Evolutionary conservation across 2,797 vertebrate species (phyloP).

Genomic region (Esox masquinongy): DNA sequence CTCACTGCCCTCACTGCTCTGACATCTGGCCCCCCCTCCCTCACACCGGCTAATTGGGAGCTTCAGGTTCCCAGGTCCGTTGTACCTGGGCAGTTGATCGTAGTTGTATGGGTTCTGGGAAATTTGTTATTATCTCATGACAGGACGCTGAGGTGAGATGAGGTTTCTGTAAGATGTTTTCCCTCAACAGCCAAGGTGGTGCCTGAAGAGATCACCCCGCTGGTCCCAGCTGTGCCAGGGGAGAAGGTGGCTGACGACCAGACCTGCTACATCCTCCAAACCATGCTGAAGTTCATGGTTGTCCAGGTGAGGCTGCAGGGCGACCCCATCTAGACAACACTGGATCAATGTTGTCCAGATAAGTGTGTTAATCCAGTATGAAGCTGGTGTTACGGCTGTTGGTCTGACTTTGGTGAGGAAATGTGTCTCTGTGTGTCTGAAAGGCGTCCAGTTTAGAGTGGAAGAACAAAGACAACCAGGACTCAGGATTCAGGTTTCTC

Average conservation of each 20-base stretch:
- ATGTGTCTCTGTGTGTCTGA: constrained; percentile 32
- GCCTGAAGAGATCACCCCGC: constrained; percentile 93
- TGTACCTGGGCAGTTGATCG: not conserved
- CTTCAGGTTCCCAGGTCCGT: not conserved
- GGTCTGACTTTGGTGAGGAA: constrained; percentile 21
- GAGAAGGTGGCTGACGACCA: constrained; percentile 94
- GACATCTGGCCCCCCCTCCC: not conserved
- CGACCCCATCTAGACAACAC: not conserved
- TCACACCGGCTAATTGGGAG: not conserved
- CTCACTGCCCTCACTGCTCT: not conserved
- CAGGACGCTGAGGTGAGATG: not conserved
- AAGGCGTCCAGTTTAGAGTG: constrained; percentile 97
- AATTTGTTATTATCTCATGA: not conserved
- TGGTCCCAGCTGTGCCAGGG: constrained; percentile 86
- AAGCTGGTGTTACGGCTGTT: constrained; percentile 14
- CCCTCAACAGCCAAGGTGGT: constrained; percentile 85
- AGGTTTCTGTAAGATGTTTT: not conserved
- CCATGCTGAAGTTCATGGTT: constrained; percentile 94
- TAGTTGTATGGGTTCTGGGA: not conserved
- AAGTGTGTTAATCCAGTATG: not conserved
- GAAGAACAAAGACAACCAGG: constrained; percentile 94
- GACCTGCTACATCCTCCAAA: constrained; percentile 94
- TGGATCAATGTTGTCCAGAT: not conserved
- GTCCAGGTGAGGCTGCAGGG: constrained; percentile 81
- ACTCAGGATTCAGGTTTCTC: constrained; percentile 97